Conservation (phyloP, 2,797 vertebrate species). For the Austrolebias charrua region DNA sequence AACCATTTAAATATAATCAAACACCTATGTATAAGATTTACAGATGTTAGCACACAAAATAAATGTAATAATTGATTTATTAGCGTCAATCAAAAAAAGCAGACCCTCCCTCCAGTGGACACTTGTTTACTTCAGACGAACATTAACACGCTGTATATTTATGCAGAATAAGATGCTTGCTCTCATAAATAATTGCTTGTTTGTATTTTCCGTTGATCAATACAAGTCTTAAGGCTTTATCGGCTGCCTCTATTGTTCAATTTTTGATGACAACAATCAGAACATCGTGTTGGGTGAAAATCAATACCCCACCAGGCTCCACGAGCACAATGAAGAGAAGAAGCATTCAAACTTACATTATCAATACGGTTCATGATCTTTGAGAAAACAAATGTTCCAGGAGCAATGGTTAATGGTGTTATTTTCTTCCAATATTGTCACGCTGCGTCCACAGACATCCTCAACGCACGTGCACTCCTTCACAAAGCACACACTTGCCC, state of each 20-base stretch:
- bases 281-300: slow-evolving; percentile 55
- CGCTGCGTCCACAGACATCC: slow-evolving; percentile 25
- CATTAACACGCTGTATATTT: slow-evolving; percentile 52
- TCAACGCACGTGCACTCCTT: slow-evolving; percentile 6
- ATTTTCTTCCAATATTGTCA: slow-evolving; percentile 61
- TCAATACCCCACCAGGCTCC: slow-evolving; percentile 68
- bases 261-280: slow-evolving; percentile 75
- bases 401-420: slow-evolving; percentile 75
- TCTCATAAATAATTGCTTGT: slow-evolving; percentile 73
- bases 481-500: slow-evolving; percentile 51
- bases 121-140: background rate
- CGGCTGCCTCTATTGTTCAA: slow-evolving; percentile 66
- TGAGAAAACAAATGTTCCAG: slow-evolving; percentile 74
- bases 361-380: slow-evolving; percentile 79
- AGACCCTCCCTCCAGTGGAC: background rate
- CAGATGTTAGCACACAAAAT: background rate
- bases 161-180: slow-evolving; percentile 37
- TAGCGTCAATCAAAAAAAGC: slow-evolving; percentile 15
- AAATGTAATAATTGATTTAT: slow-evolving; percentile 6
- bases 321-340: slow-evolving; percentile 53
- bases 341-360: slow-evolving; percentile 69
- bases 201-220: slow-evolving; percentile 65
- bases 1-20: slow-evolving; percentile 19
- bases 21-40: slow-evolving; percentile 10
- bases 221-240: slow-evolving; percentile 69